Evolutionary conservation across 2,113 vertebrate genomes (phyloP).

Genomic region (Notarius quadriscutis): DNA sequence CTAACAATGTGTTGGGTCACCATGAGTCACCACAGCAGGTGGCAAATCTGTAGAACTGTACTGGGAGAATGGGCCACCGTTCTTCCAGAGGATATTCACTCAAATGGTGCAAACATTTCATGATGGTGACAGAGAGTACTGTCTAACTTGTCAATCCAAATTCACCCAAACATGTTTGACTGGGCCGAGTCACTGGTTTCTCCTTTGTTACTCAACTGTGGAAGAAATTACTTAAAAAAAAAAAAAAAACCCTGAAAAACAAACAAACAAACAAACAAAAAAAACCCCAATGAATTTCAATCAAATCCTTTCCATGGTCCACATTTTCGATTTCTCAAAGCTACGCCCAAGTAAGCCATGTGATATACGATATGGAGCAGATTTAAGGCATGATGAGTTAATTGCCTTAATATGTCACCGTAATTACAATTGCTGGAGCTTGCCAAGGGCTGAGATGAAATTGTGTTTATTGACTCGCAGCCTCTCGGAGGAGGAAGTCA

Average conservation of each 20-base stretch:
- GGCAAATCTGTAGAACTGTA: background rate
- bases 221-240: background rate
- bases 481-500: conserved; percentile 63
- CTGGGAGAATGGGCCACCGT: background rate
- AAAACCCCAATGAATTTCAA: background rate
- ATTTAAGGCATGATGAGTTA: conserved; percentile 50
- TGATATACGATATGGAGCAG: conserved; percentile 43
- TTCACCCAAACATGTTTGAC: background rate
- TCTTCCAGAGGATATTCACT: background rate
- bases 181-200: background rate
- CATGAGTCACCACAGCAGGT: background rate
- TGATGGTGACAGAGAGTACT: background rate
- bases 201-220: background rate
- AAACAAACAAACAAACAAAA: background rate
- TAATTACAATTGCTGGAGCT: conserved; percentile 61
- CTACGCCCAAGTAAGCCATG: conserved; percentile 20
- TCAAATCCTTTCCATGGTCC: background rate
- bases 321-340: conserved; percentile 31
- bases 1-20: background rate
- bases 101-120: background rate
- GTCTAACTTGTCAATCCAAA: background rate
- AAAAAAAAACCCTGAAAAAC: background rate
- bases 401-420: conserved; percentile 54
- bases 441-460: conserved; percentile 56
- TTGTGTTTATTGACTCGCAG: conserved; percentile 58